Conservation (phyloP, 2,888 invertebrate genomes). For the Trichogramma dendrolimi region DNA sequence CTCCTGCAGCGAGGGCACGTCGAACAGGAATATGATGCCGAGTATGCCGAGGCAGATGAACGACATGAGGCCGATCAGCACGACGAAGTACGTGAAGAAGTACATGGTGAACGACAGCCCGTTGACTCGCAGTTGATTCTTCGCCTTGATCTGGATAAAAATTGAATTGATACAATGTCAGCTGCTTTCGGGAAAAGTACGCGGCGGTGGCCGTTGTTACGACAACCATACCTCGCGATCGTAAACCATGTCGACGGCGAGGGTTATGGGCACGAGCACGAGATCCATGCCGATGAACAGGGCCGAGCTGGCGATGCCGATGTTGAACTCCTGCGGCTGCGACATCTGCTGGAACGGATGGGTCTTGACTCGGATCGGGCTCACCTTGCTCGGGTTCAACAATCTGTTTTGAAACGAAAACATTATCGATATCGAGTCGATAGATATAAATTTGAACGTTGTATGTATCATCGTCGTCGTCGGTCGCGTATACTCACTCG, state of each 20-base stretch:
- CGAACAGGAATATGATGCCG: conserved; percentile 61
- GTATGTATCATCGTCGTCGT: neutral
- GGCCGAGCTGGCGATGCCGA: conserved; percentile 69
- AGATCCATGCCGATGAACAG: conserved; percentile 79
- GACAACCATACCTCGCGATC: conserved; percentile 68
- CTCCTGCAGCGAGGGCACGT: conserved; percentile 67
- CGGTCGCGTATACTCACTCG: conserved; percentile 60
- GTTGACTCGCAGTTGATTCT: conserved; percentile 77
- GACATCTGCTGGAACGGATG: conserved; percentile 73
- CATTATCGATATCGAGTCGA: neutral
- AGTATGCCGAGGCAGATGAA: conserved; percentile 65
- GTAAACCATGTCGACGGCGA: conserved; percentile 76
- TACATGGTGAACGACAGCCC: conserved; percentile 73
- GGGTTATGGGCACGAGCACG: conserved; percentile 69
- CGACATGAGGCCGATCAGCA: conserved; percentile 66
- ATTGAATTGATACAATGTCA: conserved; percentile 7
- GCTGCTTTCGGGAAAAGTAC: neutral
- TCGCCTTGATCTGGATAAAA: conserved; percentile 67
- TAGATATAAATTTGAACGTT: neutral
- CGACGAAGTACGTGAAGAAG: conserved; percentile 71
- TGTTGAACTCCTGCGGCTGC: conserved; percentile 68
- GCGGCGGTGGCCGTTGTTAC: neutral
- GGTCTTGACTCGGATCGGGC: conserved; percentile 62
- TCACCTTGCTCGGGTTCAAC: conserved; percentile 1
- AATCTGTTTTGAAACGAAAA: conserved; percentile 11